Evolutionary conservation across 2,797 vertebrate genomes (phyloP).

Genomic region (Pseudocheirus occidentalis): DNA sequence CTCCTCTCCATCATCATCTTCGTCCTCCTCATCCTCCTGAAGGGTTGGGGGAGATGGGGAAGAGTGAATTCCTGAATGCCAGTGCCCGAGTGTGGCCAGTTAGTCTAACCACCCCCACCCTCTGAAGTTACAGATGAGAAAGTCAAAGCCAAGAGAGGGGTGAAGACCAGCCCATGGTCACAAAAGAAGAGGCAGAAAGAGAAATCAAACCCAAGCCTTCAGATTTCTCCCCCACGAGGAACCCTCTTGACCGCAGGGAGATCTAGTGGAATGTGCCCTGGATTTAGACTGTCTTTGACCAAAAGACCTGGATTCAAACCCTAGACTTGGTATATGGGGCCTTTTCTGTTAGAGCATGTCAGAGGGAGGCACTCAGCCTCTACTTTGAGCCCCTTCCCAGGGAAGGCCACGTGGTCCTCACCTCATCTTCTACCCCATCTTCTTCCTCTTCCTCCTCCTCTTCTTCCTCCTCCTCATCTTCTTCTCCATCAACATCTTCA

Average conservation of each 20-base stretch:
- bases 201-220: background rate
- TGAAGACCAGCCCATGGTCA: background rate
- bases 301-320: background rate
- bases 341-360: background rate
- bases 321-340: background rate
- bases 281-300: background rate
- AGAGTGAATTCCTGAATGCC: background rate
- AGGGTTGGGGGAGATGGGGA: constrained; percentile 21
- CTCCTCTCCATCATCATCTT: constrained; percentile 81
- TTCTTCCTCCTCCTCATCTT: background rate
- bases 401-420: constrained; percentile 42
- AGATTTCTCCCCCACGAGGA: background rate
- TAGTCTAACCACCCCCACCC: background rate
- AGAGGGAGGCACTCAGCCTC: background rate
- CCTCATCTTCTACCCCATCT: constrained; percentile 83
- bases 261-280: background rate
- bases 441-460: constrained; percentile 76
- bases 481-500: constrained; percentile 71
- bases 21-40: constrained; percentile 83
- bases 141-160: background rate
- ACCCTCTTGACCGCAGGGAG: background rate
- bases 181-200: background rate
- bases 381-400: background rate
- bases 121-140: background rate
- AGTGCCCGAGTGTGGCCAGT: background rate